Evolutionary conservation across 2,797 vertebrate genomes (phyloP), one percentile per base, ranked within the genome.

Genomic region (Protosalanx chinensis): DNA sequence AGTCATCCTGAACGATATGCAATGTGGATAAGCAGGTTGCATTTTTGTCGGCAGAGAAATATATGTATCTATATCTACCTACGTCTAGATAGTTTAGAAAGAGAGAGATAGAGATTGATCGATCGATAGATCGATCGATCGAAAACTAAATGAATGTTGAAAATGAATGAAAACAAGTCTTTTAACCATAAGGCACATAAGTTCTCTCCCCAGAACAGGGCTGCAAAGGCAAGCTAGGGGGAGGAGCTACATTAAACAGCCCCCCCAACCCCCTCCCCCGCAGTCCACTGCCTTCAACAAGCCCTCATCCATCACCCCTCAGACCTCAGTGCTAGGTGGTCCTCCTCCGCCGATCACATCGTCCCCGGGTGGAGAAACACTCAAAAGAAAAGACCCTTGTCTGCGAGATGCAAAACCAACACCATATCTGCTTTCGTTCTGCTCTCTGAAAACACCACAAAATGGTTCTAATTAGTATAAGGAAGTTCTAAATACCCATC

Each of bases 241-340:
- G 78, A 76, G 76, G 86, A 82, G 85, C 88, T 88, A 84, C 76
- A 77, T 64, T 66, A 81, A 80, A 86, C 84, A 51, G 76, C 49
- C 57, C 5, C 65, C 32, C 53, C 75, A 16, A 16, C 56, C 61
- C 59, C 16, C 68, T 75, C 80, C 87, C 84, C 89, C 79, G 77
- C 79, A 82, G 80, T 87, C 80, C 57, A 67, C 82, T 75, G 75
- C 78, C 83, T 80, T 82, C 85, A 89, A 86, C 86, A 76, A 79
- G 82, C 82, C 84, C 86, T 84, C 88, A 92, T 92, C 90, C 88
- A 91, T 92, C 91, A 91, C 87, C 88, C 83, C 88, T 90, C 85
- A 86, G 80, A 91, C 90, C 88, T 90, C 90, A 88, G 82, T 88
- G 88, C 86, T 89, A 90, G 88, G 89, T 91, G 89, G 88, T 90